Evolutionary conservation across 2,113 vertebrate genomes (phyloP).

Genomic region (Halichoerus grypus): DNA sequence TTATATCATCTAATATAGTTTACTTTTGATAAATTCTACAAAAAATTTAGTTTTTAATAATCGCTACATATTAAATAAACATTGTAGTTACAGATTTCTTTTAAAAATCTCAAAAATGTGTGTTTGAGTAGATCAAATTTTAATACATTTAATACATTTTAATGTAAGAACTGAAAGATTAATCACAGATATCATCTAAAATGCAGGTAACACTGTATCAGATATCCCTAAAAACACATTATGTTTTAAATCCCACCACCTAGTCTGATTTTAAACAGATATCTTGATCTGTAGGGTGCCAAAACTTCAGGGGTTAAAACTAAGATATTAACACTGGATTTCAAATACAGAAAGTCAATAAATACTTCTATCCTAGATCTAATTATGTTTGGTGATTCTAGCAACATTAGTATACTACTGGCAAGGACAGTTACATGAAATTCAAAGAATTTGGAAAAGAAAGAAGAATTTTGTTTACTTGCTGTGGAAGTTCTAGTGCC

Average conservation of each 20-base stretch:
- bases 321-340: slow-evolving; percentile 36
- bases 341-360: slow-evolving; percentile 34
- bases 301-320: neutral
- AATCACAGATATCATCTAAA: neutral
- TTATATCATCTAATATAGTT: neutral
- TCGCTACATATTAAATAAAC: neutral
- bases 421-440: neutral
- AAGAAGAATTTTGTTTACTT: neutral
- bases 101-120: slow-evolving; percentile 38
- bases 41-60: neutral
- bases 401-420: neutral
- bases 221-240: neutral
- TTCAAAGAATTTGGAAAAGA: neutral
- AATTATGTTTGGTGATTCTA: slow-evolving; percentile 36
- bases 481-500: neutral
- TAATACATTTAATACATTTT: neutral
- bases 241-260: slow-evolving; percentile 21
- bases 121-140: neutral
- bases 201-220: neutral
- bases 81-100: neutral
- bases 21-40: neutral
- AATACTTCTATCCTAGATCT: neutral
- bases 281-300: neutral
- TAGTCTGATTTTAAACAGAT: slow-evolving; percentile 38
- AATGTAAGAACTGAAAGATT: neutral